Conservation (phyloP, 2,888 invertebrate species). For the Himalopsyche kuldschensis region DNA sequence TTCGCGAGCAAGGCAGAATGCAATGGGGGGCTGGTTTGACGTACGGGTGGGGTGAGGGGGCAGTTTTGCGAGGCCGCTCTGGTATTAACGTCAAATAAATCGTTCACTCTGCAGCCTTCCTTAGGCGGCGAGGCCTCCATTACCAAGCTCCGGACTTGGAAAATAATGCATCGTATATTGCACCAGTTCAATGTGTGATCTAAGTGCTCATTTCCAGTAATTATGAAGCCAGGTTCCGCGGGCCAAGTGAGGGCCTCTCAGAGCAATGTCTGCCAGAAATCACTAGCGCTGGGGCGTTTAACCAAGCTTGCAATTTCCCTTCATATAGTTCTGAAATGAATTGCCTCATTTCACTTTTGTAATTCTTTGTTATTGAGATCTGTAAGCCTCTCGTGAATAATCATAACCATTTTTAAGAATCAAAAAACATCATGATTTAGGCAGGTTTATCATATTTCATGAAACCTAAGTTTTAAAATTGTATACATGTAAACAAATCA, state of each 20-base stretch:
- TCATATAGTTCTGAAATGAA: no score
- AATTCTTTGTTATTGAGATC: no score
- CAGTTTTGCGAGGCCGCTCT: slow-evolving; percentile 9
- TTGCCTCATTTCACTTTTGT: no score
- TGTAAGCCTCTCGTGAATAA: no score
- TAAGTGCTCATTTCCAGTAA: neutral
- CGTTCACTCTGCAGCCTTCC: slow-evolving; percentile 22
- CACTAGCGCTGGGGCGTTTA: neutral
- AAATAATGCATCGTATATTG: slow-evolving; percentile 21
- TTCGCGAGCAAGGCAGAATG: slow-evolving; percentile 1
- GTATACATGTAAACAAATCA: no score
- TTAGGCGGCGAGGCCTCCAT: slow-evolving; percentile 9
- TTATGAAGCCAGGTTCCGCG: neutral
- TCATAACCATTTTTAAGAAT: no score
- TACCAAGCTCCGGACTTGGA: slow-evolving; percentile 3
- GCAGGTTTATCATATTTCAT: no score
- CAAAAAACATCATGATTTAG: no score
- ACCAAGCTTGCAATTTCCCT: no score
- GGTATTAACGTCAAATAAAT: slow-evolving; percentile 34
- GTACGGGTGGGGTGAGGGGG: neutral
- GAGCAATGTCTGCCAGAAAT: neutral
- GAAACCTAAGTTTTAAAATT: no score
- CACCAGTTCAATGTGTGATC: slow-evolving; percentile 8
- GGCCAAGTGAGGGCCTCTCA: neutral
- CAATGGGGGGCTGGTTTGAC: neutral